Base-by-base conservation (phyloP, 2,888 invertebrate species). In the Prosapia bicincta region DNA sequence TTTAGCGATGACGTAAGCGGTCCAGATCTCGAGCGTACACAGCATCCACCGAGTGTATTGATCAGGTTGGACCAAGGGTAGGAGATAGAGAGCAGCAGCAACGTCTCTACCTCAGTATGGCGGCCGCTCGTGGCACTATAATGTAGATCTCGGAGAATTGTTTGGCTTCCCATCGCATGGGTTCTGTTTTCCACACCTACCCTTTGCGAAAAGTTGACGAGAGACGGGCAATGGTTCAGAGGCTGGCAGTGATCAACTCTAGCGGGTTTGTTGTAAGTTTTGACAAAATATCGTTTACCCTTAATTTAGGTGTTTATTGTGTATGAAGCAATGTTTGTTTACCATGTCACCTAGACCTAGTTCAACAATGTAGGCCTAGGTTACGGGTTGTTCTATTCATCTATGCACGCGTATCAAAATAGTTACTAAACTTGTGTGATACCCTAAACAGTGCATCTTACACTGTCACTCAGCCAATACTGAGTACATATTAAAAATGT, bases 141-240 rank as follows among this genome's bases (percentile, higher is more conserved):
- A 54, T 54, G 54, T 54, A 54, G 54, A 20, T 54, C 54, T 54
- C n/a, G 10, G 3, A 54, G 54, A 5, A 20, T 54, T 54, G 54
- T 54, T 54, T 20, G 3, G 54, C n/a, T 54, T 20, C 6, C 15
- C 20, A 54, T 54, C 54, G 54, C 20, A 54, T 54, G 54, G 54
- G 54, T 54, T 54, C 54, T 54, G 54, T 54, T 30, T 79, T 77
- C 78, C 72, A 79, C 75, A 79, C 79, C 23, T 78, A 77, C 72
- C 79, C 79, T 54, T 76, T 76, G 25, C 77, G 78, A 24, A 77
- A 72, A 75, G 71, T 72, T 66, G 79, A 79, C 28, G 76, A 71
- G 68, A 26, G 71, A 24, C 75, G 76, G 13, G 38, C 23, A 1
- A 32, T 38, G 74, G 38, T 69, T 13, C 76, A 74, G n/a, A 25